Conservation (phyloP, 1,140 invertebrate genomes). For the Bombus sibiricus region DNA sequence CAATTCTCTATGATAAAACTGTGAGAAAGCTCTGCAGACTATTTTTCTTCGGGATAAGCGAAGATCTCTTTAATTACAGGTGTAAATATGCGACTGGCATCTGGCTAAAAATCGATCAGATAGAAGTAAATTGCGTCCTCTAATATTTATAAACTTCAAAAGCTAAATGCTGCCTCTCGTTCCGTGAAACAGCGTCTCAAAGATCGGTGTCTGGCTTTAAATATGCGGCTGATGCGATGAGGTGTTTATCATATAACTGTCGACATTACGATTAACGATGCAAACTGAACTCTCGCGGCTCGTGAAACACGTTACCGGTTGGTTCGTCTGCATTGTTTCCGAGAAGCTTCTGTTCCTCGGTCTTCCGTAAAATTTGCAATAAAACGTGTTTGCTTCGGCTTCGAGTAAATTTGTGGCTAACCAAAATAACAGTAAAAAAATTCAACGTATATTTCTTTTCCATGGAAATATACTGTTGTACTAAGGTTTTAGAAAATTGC, state of each 20-base stretch:
- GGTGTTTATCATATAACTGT: neutral
- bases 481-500: neutral
- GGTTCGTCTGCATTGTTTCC: neutral
- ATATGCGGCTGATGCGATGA: neutral
- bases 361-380: neutral
- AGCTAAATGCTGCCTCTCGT: neutral
- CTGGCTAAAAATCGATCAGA: conserved; percentile 1
- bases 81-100: conserved; percentile 45
- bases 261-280: neutral
- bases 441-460: neutral
- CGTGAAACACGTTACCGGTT: neutral
- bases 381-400: neutral
- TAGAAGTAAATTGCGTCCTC: neutral
- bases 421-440: neutral
- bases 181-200: neutral
- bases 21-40: neutral
- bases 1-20: neutral
- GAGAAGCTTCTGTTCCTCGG: neutral
- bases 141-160: neutral
- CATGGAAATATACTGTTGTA: neutral
- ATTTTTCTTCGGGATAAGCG: neutral
- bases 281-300: neutral
- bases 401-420: neutral
- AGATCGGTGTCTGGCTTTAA: neutral
- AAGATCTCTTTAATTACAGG: conserved; percentile 39